Base-by-base conservation (phyloP, 2,113 vertebrate species). In the Nothobranchius furzeri region DNA sequence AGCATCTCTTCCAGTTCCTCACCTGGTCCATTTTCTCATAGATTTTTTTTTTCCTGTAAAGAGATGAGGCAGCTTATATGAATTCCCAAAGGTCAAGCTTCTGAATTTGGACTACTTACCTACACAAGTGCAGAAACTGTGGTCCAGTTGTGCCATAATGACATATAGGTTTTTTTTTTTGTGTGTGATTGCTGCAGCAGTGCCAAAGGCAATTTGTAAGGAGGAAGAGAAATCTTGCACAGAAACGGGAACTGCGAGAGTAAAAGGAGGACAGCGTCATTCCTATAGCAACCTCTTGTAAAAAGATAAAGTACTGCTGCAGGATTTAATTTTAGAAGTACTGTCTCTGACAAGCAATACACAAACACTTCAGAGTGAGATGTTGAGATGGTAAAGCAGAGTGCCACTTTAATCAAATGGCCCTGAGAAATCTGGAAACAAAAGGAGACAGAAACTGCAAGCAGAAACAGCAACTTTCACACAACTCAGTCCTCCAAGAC, bases 71-170 rank as follows among this genome's bases (percentile, higher is more conserved):
- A 47, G 73, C 60, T 62, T 55, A 51, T 42, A 36, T 30, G 53
- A 60, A 69, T 81, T 72, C 65, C 60, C 53, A 79, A 50, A 72
- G 76, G 70, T 79, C 81, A 85, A 53, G 48, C 25, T 47, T 79
- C 47, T 51, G 66, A 50, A 53, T 50, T 66, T 54, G 36, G 35
- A 70, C 69, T 75, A 60, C 49, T 75, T 75, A 35, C 12, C 20
- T 45, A 11, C 36, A 61, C 43, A 43, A 42, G 6, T 65, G 30
- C 14, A 30, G 71, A 20, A 69, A 59, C 62, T 70, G 62, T 46
- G 45, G 60, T 40, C 58, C 52, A 76, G 59, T 42, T 55, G 15
- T 42, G 40, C 57, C 61, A 47, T 40, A 78, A 47, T 59, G 53
- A 60, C 50, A 83, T 65, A 55, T 59, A 7, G 14, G 15, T 48